These are phyloP conservation scores for Equus przewalskii DNA, from an alignment of 2,113 vertebrate species.

Conservation along the genomic window DNA sequence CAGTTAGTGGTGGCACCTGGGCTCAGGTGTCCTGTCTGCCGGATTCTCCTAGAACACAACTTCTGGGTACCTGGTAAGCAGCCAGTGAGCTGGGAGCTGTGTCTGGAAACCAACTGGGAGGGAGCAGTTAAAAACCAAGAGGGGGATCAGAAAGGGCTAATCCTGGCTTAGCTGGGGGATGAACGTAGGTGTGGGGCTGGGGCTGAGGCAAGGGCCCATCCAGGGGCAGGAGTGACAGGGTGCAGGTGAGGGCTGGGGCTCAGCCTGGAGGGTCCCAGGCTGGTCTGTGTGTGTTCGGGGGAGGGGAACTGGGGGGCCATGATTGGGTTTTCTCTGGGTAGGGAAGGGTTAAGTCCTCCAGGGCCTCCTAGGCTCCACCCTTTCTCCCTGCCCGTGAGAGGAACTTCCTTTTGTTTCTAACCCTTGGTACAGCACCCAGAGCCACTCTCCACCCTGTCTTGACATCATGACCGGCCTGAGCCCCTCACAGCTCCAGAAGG, in stretches of 20 bases:
- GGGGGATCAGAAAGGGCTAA: background rate
- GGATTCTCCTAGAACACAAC: background rate
- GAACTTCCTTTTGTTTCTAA: slow-evolving; percentile 13
- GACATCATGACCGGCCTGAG: slow-evolving; percentile 70
- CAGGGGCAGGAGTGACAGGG: background rate
- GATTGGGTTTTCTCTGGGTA: background rate
- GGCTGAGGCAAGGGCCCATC: background rate
- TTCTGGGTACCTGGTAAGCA: background rate
- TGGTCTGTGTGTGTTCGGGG: background rate
- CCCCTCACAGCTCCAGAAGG: slow-evolving; percentile 74
- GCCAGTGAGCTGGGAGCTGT: background rate
- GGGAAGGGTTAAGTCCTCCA: slow-evolving; percentile 48
- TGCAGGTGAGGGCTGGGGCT: accelerated
- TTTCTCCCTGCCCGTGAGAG: background rate
- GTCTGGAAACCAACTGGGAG: background rate
- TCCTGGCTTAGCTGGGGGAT: background rate
- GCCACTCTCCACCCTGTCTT: accelerated
- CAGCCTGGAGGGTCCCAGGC: background rate
- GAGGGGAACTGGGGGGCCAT: accelerated
- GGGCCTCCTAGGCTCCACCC: background rate
- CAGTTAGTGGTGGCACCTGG: no score
- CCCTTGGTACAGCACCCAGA: background rate
- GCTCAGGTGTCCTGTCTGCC: background rate
- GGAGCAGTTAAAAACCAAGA: background rate
- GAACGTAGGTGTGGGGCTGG: background rate